phyloP scores from a whole-genome alignment of 1,140 invertebrate genomes.

The Gryon sp. region DNA sequence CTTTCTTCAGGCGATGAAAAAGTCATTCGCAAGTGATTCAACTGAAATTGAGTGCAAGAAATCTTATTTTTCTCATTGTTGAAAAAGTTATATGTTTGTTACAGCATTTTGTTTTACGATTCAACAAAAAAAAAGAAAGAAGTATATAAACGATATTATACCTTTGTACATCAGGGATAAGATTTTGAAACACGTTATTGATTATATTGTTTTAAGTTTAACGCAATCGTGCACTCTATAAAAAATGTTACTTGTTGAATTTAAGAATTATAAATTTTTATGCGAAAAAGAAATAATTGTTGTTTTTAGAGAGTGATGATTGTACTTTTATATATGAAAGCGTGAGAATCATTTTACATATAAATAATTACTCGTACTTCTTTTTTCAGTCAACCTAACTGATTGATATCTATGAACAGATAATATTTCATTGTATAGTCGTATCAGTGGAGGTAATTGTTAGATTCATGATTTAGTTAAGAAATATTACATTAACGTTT shows the following conservation, averaged over 20 bases:
- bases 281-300: conserved; percentile 30
- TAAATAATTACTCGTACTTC: conserved; percentile 1
- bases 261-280: conserved; percentile 22
- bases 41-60: background rate
- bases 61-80: background rate
- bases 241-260: conserved; percentile 30
- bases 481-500: conserved; percentile 7
- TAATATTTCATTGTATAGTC: conserved; percentile 11
- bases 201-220: conserved; percentile 8
- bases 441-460: conserved; percentile 9
- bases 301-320: conserved; percentile 10
- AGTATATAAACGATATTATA: conserved; percentile 2
- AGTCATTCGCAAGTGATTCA: conserved; percentile 45
- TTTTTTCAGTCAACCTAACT: too few species aligned
- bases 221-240: background rate
- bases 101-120: too few species aligned
- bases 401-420: conserved; percentile 3
- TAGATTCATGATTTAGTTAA: conserved; percentile 7
- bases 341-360: conserved; percentile 9
- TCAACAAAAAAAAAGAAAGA: background rate
- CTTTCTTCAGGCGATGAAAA: conserved; percentile 68
- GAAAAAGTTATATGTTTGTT: too few species aligned
- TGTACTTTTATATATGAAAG: conserved; percentile 6
- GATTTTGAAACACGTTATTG: conserved; percentile 20
- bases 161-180: conserved; percentile 11